Conservation (phyloP, 1,140 invertebrate genomes). For the Eriocheir sinensis region DNA sequence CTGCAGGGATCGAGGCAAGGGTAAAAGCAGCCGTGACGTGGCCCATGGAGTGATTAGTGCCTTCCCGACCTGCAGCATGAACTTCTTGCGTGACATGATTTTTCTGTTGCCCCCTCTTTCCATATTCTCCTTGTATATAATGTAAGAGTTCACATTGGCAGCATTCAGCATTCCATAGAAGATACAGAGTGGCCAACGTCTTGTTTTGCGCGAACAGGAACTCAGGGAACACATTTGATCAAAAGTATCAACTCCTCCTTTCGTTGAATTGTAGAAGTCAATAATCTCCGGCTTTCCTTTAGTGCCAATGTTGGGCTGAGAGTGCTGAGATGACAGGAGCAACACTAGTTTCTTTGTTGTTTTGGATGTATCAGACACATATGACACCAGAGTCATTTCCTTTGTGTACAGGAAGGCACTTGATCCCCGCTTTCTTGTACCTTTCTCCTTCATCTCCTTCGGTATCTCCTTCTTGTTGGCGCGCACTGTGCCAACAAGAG, state of each 20-base stretch:
- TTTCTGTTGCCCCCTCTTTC: too few relatives aligned
- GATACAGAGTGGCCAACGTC: conserved; percentile 78
- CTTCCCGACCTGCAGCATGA: too few relatives aligned
- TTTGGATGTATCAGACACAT: conserved; percentile 80
- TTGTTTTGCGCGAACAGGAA: conserved; percentile 70
- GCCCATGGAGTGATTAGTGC: too few relatives aligned
- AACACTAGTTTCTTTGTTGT: conserved; percentile 81
- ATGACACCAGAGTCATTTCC: conserved; percentile 81
- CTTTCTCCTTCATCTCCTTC: conserved; percentile 79
- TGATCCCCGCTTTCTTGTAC: conserved; percentile 79
- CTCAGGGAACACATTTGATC: conserved; percentile 80
- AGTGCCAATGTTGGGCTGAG: conserved; percentile 69
- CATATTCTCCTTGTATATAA: too few relatives aligned
- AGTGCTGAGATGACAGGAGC: conserved; percentile 81
- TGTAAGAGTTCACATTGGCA: conserved; percentile 72
- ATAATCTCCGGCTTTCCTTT: conserved; percentile 81
- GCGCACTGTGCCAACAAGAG: conserved; percentile 82
- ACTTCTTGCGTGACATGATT: too few relatives aligned
- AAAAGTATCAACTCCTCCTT: conserved; percentile 81
- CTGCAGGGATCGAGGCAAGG: too few relatives aligned
- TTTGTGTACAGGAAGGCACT: conserved; percentile 77
- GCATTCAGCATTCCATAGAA: conserved; percentile 79
- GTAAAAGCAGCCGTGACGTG: too few relatives aligned
- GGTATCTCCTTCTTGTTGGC: conserved; percentile 83
- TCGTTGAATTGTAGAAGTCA: conserved; percentile 82